Evolutionary conservation across 2,797 vertebrate species (phyloP).

Genomic region (Halcyon badia): DNA sequence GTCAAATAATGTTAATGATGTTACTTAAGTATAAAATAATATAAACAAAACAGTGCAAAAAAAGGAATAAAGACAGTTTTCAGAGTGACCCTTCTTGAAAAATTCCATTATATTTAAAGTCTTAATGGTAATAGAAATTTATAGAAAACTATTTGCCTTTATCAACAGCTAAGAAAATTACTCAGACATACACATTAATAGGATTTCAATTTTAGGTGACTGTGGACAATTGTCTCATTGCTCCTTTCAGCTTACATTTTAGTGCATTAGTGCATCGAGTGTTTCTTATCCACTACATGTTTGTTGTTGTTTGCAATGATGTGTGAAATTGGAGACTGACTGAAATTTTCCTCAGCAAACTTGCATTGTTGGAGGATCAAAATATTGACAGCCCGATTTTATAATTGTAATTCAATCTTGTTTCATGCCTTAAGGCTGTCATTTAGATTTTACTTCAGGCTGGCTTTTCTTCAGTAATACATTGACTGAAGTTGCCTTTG

Average conservation of each 20-base stretch:
- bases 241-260: neutral
- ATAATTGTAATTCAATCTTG: slow-evolving; percentile 27
- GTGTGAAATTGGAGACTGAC: slow-evolving; percentile 19
- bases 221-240: neutral
- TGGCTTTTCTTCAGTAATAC: neutral
- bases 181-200: neutral
- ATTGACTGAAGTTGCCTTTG: neutral
- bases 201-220: neutral
- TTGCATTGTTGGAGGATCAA: slow-evolving; percentile 3
- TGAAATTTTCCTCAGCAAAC: neutral
- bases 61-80: neutral
- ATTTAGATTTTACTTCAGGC: neutral
- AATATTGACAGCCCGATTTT: neutral
- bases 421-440: neutral
- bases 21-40: neutral
- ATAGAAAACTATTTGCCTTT: neutral
- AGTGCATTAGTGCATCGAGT: neutral
- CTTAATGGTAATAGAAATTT: neutral
- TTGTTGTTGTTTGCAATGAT: neutral
- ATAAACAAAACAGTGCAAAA: neutral
- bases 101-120: neutral
- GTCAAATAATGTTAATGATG: neutral
- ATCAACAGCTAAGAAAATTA: neutral
- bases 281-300: neutral
- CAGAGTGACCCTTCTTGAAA: neutral